Evolutionary conservation across 2,797 vertebrate species (phyloP), one percentile per base, ranked within the genome.

Genomic region (Hydrophis major): DNA sequence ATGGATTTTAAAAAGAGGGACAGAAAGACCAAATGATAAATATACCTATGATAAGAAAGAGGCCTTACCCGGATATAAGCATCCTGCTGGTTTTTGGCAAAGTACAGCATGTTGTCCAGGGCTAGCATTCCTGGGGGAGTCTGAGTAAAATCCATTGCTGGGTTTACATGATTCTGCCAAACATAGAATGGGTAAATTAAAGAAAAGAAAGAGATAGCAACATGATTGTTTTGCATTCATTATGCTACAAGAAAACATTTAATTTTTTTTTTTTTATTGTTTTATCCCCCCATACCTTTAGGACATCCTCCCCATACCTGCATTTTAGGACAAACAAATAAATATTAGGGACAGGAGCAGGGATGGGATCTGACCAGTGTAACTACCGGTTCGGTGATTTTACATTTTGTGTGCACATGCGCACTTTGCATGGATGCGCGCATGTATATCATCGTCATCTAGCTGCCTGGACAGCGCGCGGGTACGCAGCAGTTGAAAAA

Each of bases 111-210:
- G 96, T 99, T 99, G 97, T 99, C 99, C 0, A 99, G 98, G 92
- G 99, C 99, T 90, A 99, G 94, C 99, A 99, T 99, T 94, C 99
- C 99, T 2, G 99, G 99, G 96, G 99, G 99, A 25, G 99, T 99
- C 98, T 99, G 99, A 0, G 99, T 99, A 95, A 99, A 99, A 97
- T 99, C 99, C 98, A 99, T 98, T 3, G 99, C 99, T n/a, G 99
- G 99, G 97, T 99, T 99, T 95, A 99, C 99, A 6, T 99, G 99
- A 95, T 99, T 99, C 99, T 99, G 97, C 87, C 87, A 78, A 91
- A 95, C 94, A 95, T 87, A 97, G 88, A 27, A 86, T 69, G 25
- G 37, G n/a, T 27, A 91, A 14, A 74, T 91, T 69, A 78, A 86
- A 91, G 6, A 74, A 42, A 42, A 78, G 4, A 83, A 83, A 83